These are phyloP conservation scores for Harpagifer antarcticus DNA, from an alignment of 2,797 vertebrate genomes.

Conservation along the genomic window DNA sequence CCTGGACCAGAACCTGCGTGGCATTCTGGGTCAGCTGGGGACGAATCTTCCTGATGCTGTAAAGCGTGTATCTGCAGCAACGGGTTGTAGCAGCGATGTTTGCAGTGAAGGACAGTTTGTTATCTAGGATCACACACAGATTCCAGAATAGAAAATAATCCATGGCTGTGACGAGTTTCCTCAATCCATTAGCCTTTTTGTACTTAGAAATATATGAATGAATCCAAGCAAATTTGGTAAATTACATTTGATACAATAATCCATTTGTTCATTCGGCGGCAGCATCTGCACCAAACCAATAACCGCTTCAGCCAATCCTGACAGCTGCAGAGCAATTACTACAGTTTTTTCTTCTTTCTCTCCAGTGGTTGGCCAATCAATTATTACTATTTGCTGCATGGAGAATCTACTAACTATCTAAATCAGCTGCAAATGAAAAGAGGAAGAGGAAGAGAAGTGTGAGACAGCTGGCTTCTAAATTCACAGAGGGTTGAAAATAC, in stretches of 20 bases:
- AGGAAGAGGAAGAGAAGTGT: constrained; percentile 23
- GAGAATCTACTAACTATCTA: constrained; percentile 58
- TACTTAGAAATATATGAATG: constrained; percentile 8
- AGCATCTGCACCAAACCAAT: constrained; percentile 38
- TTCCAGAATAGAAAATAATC: neutral
- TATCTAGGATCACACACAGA: too few species aligned
- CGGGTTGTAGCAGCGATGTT: too few species aligned
- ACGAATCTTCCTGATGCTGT: too few species aligned
- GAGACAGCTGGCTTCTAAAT: constrained; percentile 4
- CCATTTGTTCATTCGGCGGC: constrained; percentile 27
- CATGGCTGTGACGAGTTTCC: constrained; percentile 2
- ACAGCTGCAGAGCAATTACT: constrained; percentile 58
- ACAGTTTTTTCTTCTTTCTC: constrained; percentile 46
- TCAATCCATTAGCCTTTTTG: constrained; percentile 8
- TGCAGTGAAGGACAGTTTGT: too few species aligned
- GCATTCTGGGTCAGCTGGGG: too few species aligned
- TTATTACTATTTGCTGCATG: constrained; percentile 59
- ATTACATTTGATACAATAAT: constrained; percentile 33
- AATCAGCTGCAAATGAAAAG: constrained; percentile 62
- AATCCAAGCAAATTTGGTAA: constrained; percentile 15
- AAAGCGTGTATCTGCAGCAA: too few species aligned
- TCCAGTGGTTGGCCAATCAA: constrained; percentile 62
- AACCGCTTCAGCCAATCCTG: constrained; percentile 46
- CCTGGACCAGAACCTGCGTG: too few species aligned
- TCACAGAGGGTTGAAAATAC: neutral